Evolutionary conservation across 2,113 vertebrate genomes (phyloP).

Genomic region (Scomber colias): DNA sequence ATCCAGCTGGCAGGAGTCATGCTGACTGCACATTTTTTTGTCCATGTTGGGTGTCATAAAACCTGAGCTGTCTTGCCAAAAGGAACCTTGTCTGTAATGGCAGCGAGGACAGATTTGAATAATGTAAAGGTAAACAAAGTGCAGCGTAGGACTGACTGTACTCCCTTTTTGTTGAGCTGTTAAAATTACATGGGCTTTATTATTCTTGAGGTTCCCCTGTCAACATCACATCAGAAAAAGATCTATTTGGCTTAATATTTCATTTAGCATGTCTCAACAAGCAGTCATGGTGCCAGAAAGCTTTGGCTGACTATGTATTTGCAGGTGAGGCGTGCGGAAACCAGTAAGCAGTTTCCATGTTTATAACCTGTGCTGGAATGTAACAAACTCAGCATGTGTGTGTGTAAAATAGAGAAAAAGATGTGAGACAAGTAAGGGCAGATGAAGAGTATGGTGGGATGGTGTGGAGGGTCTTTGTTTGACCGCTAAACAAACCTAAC

Average conservation of each 20-base stretch:
- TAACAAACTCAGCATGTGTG: not conserved
- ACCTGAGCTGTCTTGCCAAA: constrained; percentile 13
- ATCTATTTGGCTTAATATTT: constrained; percentile 17
- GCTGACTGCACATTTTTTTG: constrained; percentile 5
- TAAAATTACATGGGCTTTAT: constrained; percentile 18
- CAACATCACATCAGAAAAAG: not conserved
- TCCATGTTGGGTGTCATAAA: constrained; percentile 7
- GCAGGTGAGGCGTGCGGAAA: constrained; percentile 3
- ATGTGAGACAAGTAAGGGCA: constrained; percentile 13
- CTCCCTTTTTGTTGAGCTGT: not conserved
- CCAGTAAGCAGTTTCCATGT: not conserved
- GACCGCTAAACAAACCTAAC: not conserved
- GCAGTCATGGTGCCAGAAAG: not conserved
- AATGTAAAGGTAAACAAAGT: constrained; percentile 22
- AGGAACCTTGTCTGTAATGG: constrained; percentile 8
- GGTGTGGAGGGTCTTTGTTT: not conserved
- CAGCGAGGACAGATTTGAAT: constrained; percentile 16
- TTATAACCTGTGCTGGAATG: constrained; percentile 42
- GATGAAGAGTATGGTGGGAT: not conserved
- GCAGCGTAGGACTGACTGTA: not conserved
- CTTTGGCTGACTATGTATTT: not conserved
- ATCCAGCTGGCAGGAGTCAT: constrained; percentile 22
- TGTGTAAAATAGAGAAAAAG: constrained; percentile 16
- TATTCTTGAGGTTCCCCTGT: not conserved
- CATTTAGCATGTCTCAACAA: not conserved